Percentiles rank a stretch among this genome's conserved stretches.
Evolutionary conservation across 1,140 invertebrate genomes (phyloP).

Genomic region (Drosophila virilis): DNA sequence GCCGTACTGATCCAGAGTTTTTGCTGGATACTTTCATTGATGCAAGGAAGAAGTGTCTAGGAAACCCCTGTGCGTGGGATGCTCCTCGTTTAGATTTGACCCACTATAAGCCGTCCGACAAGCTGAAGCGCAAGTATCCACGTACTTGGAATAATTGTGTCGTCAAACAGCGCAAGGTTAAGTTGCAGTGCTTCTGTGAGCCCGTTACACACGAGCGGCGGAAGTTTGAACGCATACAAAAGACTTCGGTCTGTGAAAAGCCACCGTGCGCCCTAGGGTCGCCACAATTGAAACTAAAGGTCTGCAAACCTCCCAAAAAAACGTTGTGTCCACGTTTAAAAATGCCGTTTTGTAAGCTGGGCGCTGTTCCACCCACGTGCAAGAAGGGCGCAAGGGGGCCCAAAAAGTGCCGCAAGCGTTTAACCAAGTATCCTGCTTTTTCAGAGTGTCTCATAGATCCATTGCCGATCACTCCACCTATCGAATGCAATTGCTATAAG

Average conservation of each 20-base stretch:
- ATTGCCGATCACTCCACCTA: constrained; percentile 30
- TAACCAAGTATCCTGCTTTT: constrained; percentile 63
- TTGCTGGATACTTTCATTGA: constrained; percentile 23
- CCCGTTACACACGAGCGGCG: constrained; percentile 10
- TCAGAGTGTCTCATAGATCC: constrained; percentile 59
- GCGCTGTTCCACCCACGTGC: constrained; percentile 28
- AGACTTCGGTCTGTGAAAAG: not conserved
- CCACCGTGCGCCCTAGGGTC: not conserved
- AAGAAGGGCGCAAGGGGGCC: not conserved
- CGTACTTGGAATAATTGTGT: constrained; percentile 65
- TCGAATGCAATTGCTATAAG: constrained; percentile 51
- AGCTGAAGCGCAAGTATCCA: constrained; percentile 44
- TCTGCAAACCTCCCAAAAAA: not conserved
- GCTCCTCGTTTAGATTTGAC: constrained; percentile 31
- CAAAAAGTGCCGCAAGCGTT: constrained; percentile 17
- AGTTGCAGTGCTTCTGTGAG: constrained; percentile 29
- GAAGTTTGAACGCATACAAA: not conserved
- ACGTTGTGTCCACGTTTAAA: constrained; percentile 19
- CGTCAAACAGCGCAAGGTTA: constrained; percentile 25
- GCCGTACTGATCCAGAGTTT: constrained; percentile 61
- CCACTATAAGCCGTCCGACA: constrained; percentile 46
- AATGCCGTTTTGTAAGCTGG: constrained; percentile 29
- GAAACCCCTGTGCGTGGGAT: constrained; percentile 5
- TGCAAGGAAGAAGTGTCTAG: constrained; percentile 21
- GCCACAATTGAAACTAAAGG: not conserved